A percentile compares a stretch with the other conserved stretches of the same genome.
Evolutionary conservation across 2,113 vertebrate genomes (phyloP).

Genomic region (Danionella cerebrum): DNA sequence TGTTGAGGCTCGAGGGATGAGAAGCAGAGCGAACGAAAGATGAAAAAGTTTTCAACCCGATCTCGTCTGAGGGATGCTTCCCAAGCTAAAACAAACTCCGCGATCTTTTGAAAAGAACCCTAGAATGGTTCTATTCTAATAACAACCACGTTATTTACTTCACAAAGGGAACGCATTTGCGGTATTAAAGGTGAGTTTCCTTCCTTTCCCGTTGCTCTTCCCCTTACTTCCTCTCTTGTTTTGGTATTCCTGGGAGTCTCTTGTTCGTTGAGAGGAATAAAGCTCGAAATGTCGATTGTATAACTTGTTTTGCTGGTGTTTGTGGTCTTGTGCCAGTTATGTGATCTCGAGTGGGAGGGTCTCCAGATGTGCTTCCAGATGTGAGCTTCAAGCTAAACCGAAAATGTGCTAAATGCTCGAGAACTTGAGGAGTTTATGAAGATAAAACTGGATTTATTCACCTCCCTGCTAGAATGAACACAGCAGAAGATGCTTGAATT

Average conservation of each 20-base stretch:
- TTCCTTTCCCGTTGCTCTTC: slow-evolving; percentile 25
- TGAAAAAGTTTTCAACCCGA: slow-evolving; percentile 45
- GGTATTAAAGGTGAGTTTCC: slow-evolving; percentile 52
- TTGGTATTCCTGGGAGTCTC: background rate
- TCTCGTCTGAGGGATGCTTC: background rate
- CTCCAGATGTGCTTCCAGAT: slow-evolving; percentile 58
- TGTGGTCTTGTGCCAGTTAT: slow-evolving; percentile 55
- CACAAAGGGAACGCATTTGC: slow-evolving; percentile 55
- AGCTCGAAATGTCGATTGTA: slow-evolving; percentile 24
- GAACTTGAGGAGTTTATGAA: background rate
- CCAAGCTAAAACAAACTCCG: background rate
- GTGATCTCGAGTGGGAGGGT: slow-evolving; percentile 65
- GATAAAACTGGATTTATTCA: no score
- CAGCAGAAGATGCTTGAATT: no score
- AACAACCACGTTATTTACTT: slow-evolving; percentile 45
- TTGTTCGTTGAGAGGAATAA: background rate
- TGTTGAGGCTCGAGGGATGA: background rate
- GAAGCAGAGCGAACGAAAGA: background rate
- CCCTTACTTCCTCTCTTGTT: background rate
- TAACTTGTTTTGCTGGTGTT: slow-evolving; percentile 63
- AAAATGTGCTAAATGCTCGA: background rate
- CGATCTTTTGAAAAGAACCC: slow-evolving; percentile 6
- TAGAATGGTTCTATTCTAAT: no score
- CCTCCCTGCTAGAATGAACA: no score
- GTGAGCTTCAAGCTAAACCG: background rate